A percentile compares a stretch with the other conserved stretches of the same genome.
phyloP scores from a whole-genome alignment of 2,113 vertebrate species.

The Dicentrarchus labrax region DNA sequence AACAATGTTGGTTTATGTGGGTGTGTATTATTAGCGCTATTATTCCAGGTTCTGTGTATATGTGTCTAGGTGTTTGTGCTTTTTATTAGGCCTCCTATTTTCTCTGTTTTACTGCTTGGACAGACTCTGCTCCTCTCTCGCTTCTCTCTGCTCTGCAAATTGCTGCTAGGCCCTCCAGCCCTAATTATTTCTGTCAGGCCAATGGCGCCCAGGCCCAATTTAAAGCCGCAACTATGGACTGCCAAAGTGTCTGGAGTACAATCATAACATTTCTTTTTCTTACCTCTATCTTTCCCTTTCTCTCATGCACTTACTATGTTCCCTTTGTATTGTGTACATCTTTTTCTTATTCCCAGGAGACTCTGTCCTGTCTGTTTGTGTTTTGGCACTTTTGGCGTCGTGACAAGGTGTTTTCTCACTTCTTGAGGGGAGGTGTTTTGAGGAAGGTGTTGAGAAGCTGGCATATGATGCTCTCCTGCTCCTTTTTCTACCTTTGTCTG shows the following conservation, averaged over 20 bases:
- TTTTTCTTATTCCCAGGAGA: conserved; percentile 48
- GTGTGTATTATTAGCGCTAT: conserved; percentile 61
- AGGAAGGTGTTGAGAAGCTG: conserved; percentile 57
- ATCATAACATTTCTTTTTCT: conserved; percentile 69
- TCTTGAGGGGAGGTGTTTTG: conserved; percentile 68
- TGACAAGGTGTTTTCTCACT: conserved; percentile 78
- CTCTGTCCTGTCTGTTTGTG: conserved; percentile 60
- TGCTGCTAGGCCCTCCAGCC: conserved; percentile 77
- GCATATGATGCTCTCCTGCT: conserved; percentile 45
- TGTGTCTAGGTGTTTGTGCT: conserved; percentile 70
- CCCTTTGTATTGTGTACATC: conserved; percentile 55
- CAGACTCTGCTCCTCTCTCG: conserved; percentile 66
- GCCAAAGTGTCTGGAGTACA: conserved; percentile 74
- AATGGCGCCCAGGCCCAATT: conserved; percentile 78
- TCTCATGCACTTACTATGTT: conserved; percentile 36
- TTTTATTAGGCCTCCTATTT: conserved; percentile 74
- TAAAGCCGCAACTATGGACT: conserved; percentile 76
- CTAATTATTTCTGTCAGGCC: conserved; percentile 83
- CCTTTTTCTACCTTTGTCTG: conserved; percentile 25
- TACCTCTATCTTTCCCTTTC: conserved; percentile 43
- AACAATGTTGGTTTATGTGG: conserved; percentile 29
- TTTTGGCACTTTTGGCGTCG: conserved; percentile 57
- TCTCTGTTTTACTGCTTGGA: conserved; percentile 73
- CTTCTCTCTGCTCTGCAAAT: conserved; percentile 73
- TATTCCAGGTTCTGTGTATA: conserved; percentile 57